phyloP scores from a whole-genome alignment of 2,797 vertebrate species.

The Phoxinus dragarum region DNA sequence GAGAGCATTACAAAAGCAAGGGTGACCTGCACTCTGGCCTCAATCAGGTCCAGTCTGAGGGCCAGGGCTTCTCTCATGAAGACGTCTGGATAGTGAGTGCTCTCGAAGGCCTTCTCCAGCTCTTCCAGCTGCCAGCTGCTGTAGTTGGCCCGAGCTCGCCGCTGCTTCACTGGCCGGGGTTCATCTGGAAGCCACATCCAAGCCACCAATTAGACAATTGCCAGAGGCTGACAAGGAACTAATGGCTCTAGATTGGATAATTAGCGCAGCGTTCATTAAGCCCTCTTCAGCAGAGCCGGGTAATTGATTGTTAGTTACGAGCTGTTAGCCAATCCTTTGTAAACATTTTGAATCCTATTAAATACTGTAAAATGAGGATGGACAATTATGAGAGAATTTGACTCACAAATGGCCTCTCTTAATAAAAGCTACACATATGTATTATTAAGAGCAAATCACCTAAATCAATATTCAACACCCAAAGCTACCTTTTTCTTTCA shows the following conservation, averaged over 20 bases:
- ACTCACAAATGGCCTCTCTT: conserved; percentile 53
- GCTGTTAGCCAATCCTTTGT: conserved; percentile 82
- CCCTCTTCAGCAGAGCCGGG: conserved; percentile 73
- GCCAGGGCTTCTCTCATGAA: conserved; percentile 88
- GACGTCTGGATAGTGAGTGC: conserved; percentile 86
- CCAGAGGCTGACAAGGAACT: conserved; percentile 81
- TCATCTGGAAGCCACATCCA: conserved; percentile 83
- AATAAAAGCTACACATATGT: conserved; percentile 44
- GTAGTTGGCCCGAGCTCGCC: conserved; percentile 87
- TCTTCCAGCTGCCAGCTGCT: conserved; percentile 90
- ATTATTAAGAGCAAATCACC: conserved; percentile 48
- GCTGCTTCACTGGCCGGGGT: conserved; percentile 85
- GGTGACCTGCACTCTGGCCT: conserved; percentile 84
- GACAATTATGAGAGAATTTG: conserved; percentile 65
- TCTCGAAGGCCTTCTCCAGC: conserved; percentile 86
- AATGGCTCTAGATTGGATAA: conserved; percentile 83
- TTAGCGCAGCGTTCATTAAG: conserved; percentile 80
- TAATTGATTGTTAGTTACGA: conserved; percentile 87
- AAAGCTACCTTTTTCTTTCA: background rate
- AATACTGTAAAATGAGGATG: conserved; percentile 69
- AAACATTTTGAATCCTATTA: conserved; percentile 80
- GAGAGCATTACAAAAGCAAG: background rate
- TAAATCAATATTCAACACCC: conserved; percentile 42
- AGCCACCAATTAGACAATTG: conserved; percentile 79
- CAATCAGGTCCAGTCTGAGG: conserved; percentile 85